phyloP scores from a whole-genome alignment of 2,888 invertebrate genomes.

The Tachina fera region DNA sequence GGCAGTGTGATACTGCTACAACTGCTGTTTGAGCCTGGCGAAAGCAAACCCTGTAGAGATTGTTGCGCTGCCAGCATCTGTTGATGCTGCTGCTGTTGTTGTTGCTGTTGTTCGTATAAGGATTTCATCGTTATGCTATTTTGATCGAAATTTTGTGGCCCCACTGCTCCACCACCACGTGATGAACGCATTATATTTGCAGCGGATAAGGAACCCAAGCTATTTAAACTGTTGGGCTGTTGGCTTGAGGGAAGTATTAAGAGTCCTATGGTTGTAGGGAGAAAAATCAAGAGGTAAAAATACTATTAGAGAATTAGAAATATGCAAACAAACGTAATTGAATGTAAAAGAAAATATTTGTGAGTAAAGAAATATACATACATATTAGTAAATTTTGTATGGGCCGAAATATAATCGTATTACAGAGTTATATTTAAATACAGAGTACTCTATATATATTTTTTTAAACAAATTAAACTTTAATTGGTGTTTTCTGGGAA shows the following conservation, averaged over 20 bases:
- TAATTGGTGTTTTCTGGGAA: too few species aligned
- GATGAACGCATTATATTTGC: slow-evolving; percentile 69
- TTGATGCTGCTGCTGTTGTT: slow-evolving; percentile 74
- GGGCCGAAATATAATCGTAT: too few species aligned
- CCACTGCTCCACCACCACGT: slow-evolving; percentile 56
- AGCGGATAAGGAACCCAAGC: slow-evolving; percentile 68
- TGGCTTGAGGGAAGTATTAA: slow-evolving; percentile 77
- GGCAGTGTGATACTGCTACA: slow-evolving; percentile 67
- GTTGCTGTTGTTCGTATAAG: slow-evolving; percentile 72
- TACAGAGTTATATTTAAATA: too few species aligned
- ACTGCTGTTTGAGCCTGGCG: slow-evolving; percentile 72
- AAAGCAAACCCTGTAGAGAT: slow-evolving; percentile 76
- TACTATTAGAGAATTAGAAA: slow-evolving; percentile 50
- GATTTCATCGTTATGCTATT: slow-evolving; percentile 72
- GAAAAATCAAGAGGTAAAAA: slow-evolving; percentile 48
- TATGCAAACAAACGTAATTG: slow-evolving; percentile 6
- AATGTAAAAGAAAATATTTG: too few species aligned
- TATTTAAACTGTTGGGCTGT: slow-evolving; percentile 77
- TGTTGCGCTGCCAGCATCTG: slow-evolving; percentile 77
- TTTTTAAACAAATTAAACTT: too few species aligned
- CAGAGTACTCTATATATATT: too few species aligned
- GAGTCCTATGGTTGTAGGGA: slow-evolving; percentile 75
- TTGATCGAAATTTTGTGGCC: slow-evolving; percentile 70
- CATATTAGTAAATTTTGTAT: too few species aligned
- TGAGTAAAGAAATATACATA: too few species aligned